These are phyloP conservation scores for Platichthys stellatus DNA, from an alignment of 2,113 vertebrate species.

Conservation along the genomic window DNA sequence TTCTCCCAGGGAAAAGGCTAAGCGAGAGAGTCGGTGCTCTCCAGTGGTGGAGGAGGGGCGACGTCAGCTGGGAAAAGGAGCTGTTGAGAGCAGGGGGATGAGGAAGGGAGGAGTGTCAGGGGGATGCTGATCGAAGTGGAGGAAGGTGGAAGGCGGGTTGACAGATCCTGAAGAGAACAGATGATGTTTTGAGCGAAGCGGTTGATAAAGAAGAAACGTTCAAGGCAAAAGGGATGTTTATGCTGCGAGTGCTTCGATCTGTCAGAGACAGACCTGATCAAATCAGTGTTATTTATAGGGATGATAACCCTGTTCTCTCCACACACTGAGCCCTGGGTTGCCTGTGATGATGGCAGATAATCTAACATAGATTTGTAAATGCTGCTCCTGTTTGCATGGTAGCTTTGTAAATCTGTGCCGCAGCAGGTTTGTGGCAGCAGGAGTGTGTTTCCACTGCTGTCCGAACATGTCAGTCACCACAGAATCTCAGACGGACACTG, in stretches of 20 bases:
- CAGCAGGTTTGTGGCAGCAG: neutral
- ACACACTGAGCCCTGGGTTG: constrained; percentile 2
- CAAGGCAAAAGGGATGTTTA: neutral
- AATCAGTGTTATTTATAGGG: constrained; percentile 57
- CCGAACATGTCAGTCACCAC: neutral
- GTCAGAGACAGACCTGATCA: constrained; percentile 41
- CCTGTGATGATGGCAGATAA: constrained; percentile 38
- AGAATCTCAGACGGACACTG: neutral
- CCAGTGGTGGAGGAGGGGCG: constrained; percentile 58
- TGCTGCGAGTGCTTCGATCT: neutral
- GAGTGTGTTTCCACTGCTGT: neutral
- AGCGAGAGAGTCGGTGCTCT: constrained; percentile 29
- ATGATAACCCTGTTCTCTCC: constrained; percentile 31
- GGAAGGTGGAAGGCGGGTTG: constrained; percentile 19
- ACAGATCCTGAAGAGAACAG: constrained; percentile 11
- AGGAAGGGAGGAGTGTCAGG: constrained; percentile 39
- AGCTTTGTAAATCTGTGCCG: neutral
- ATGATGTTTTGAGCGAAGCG: neutral
- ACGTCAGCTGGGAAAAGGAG: constrained; percentile 42
- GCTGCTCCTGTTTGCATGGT: neutral
- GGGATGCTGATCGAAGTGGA: constrained; percentile 25
- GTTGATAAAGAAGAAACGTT: neutral
- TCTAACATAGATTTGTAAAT: constrained; percentile 17
- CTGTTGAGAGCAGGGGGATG: constrained; percentile 25
- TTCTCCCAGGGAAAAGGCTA: constrained; percentile 18